These are phyloP conservation scores for Tachyglossus aculeatus DNA, from an alignment of 2,797 vertebrate genomes.

Conservation along the genomic window DNA sequence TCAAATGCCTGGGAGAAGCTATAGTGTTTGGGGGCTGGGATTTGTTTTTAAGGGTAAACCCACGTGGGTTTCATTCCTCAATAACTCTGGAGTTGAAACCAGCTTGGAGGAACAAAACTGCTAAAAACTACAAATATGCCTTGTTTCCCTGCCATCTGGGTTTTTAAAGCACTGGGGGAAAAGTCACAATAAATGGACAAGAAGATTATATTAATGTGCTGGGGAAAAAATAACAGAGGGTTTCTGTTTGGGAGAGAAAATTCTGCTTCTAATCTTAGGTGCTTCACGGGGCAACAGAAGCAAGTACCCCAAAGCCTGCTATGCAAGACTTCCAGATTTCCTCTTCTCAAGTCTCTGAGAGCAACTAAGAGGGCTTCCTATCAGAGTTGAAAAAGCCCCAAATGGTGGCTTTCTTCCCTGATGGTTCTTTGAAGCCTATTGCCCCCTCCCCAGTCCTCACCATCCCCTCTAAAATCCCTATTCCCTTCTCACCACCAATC, in stretches of 20 bases:
- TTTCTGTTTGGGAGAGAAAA: slow-evolving; percentile 3
- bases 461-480: too few species aligned
- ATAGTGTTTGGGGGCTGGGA: background rate
- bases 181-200: background rate
- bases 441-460: too few species aligned
- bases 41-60: background rate
- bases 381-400: too few species aligned
- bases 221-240: background rate
- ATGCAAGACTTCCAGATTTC: too few species aligned
- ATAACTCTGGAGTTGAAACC: slow-evolving; percentile 16
- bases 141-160: background rate
- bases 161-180: background rate
- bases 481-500: too few species aligned
- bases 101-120: slow-evolving; percentile 23
- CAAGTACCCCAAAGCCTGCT: too few species aligned
- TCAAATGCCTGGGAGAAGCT: slow-evolving; percentile 4
- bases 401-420: too few species aligned
- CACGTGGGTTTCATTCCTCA: slow-evolving; percentile 1
- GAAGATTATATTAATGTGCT: background rate
- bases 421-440: too few species aligned
- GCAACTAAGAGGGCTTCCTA: too few species aligned
- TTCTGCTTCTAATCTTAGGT: rapidly evolving
- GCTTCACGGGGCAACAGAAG: background rate
- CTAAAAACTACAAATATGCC: background rate
- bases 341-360: too few species aligned